Conservation (phyloP, 1,140 invertebrate genomes). For the Aphelinus atriplicis region DNA sequence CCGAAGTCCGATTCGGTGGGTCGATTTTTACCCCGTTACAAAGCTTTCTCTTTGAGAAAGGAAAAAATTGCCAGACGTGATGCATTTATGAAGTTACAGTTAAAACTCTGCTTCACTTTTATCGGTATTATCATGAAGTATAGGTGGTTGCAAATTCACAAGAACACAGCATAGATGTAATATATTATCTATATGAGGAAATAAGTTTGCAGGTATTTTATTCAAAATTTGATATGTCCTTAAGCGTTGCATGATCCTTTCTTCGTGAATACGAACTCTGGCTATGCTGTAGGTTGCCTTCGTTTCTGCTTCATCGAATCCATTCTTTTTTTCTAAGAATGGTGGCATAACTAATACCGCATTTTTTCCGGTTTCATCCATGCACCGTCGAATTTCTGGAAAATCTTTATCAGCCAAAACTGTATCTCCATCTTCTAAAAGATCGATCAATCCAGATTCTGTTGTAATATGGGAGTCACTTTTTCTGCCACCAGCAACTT, state of each 20-base stretch:
- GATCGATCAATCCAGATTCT: constrained; percentile 51
- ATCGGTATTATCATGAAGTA: background rate
- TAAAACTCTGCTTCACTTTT: constrained; percentile 50
- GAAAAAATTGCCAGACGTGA: constrained; percentile 51
- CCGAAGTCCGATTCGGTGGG: too few relatives aligned
- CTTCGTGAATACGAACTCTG: constrained; percentile 54
- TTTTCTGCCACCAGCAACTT: constrained; percentile 52
- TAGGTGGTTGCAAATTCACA: constrained; percentile 40
- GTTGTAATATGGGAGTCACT: constrained; percentile 39
- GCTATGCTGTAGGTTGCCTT: constrained; percentile 52
- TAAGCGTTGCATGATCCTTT: constrained; percentile 52
- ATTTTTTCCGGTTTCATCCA: constrained; percentile 41
- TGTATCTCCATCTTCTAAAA: constrained; percentile 55
- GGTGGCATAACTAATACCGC: constrained; percentile 51
- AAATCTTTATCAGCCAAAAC: constrained; percentile 62
- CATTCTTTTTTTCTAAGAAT: constrained; percentile 43
- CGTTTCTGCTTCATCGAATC: constrained; percentile 49
- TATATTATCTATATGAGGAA: constrained; percentile 34
- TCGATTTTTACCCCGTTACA: too few relatives aligned
- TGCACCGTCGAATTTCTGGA: constrained; percentile 47
- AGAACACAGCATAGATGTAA: constrained; percentile 38
- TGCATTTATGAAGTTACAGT: constrained; percentile 43
- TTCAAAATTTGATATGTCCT: constrained; percentile 49
- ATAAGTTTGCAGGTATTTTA: constrained; percentile 43
- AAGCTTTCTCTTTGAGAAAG: too few relatives aligned